phyloP scores from a whole-genome alignment of 2,888 invertebrate genomes.

The Drosophila gaucha region DNA sequence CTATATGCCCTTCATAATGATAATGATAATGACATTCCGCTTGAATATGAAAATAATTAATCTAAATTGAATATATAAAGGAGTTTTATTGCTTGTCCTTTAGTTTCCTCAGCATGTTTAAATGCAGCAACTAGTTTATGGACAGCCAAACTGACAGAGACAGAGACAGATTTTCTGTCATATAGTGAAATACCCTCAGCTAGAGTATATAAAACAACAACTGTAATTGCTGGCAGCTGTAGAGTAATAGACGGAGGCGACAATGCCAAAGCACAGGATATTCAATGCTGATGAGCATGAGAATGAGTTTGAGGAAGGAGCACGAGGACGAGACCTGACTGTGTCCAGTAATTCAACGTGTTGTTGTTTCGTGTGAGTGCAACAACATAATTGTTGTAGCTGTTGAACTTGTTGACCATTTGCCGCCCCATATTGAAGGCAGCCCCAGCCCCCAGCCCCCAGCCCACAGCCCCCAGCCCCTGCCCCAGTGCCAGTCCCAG shows the following conservation, averaged over 20 bases:
- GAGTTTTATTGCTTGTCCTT: background rate
- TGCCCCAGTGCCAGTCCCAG: background rate
- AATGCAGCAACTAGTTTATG: background rate
- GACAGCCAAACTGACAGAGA: background rate
- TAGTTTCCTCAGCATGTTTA: background rate
- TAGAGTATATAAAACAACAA: slow-evolving; percentile 8
- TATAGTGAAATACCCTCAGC: background rate
- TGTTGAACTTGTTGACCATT: slow-evolving; percentile 53
- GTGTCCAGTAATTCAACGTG: slow-evolving; percentile 12
- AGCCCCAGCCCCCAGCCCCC: slow-evolving; percentile 11
- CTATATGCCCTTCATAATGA: background rate
- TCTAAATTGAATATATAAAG: background rate
- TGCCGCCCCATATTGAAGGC: slow-evolving; percentile 32
- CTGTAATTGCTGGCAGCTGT: slow-evolving; percentile 11
- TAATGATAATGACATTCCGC: background rate
- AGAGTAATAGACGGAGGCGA: slow-evolving; percentile 11
- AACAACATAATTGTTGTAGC: slow-evolving; percentile 51
- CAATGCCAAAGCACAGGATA: slow-evolving; percentile 20
- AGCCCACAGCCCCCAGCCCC: background rate
- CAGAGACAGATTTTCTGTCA: background rate
- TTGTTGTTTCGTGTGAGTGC: slow-evolving; percentile 35
- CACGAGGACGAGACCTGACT: background rate
- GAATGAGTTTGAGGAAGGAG: background rate
- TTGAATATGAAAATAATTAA: no score
- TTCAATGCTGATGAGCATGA: slow-evolving; percentile 13